These are phyloP conservation scores for Heliconius nattereri DNA, from an alignment of 1,140 invertebrate species.

Conservation along the genomic window DNA sequence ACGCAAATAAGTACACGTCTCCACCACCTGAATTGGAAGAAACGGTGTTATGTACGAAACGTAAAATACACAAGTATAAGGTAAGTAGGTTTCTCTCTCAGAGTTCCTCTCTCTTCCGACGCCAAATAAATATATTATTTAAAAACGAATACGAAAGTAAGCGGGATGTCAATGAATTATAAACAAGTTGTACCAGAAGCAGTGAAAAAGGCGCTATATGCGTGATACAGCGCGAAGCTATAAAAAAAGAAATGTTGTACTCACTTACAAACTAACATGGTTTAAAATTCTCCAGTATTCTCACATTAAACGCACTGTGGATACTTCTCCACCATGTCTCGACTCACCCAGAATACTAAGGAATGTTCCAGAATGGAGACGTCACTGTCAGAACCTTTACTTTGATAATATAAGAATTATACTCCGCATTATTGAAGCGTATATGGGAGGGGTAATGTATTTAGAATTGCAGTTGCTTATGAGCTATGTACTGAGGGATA, in stretches of 20 bases:
- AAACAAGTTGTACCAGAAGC: too few species aligned
- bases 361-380: background rate
- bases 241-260: too few species aligned
- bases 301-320: background rate
- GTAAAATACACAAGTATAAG: slow-evolving; percentile 35
- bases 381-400: background rate
- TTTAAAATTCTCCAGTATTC: background rate
- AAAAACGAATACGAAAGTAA: too few species aligned
- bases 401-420: background rate
- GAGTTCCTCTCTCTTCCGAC: too few species aligned
- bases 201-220: too few species aligned
- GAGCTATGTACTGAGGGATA: too few species aligned
- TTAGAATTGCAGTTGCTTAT: background rate
- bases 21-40: slow-evolving; percentile 52
- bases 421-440: background rate
- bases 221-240: too few species aligned
- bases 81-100: slow-evolving; percentile 12
- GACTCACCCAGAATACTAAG: background rate
- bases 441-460: slow-evolving; percentile 13
- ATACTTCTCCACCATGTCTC: background rate
- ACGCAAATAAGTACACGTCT: slow-evolving; percentile 44
- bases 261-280: background rate
- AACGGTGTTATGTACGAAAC: slow-evolving; percentile 20
- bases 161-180: too few species aligned
- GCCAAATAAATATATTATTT: too few species aligned